Evolutionary conservation across 1,140 invertebrate genomes (phyloP), one percentile per base, ranked within the genome.

Genomic region (Carposina sasakii): DNA sequence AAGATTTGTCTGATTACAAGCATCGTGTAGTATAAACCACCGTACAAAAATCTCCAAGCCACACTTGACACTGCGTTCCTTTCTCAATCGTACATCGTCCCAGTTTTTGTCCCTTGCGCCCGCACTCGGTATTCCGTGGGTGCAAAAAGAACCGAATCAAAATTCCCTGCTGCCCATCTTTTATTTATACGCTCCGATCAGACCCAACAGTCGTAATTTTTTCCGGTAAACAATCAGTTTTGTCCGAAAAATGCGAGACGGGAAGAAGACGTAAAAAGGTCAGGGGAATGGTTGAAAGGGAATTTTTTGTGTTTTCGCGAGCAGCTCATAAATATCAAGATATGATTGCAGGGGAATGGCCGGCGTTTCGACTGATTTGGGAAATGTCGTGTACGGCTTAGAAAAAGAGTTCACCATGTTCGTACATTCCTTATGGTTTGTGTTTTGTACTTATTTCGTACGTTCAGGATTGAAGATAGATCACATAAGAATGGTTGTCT

Each of bases 141-240:
- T 15, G 53, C 71, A 83, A 83, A 83, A 83, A 83, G 50, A 33
- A 71, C 62, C 76, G 76, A 81, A 83, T 83, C 79, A 83, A 83
- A 81, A 83, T 81, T 77, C 79, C 67, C 65, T 59, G 58, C 63
- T 65, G 54, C 51, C 59, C 75, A 81, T 83, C 76, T 83, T 83
- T 83, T 83, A 83, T 83, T 81, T 79, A 83, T 83, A 54, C 62
- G 44, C 60, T 55, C 59, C 70, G 67, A 68, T 76, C 72, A 72
- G 70, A 63, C 72, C n/a, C 81, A 79, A 83, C 79, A 81, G 77
- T 68, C 74, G 76, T 81, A 78, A 83, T 83, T 83, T 83, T 83
- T 83, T 83, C 79, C 79, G 74, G 67, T 79, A 83, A 83, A 83
- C 79, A 83, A 81, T 83, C 76, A 79, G 71, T 83, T 83, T 83